Percentiles rank a stretch among this genome's conserved stretches.
phyloP scores from a whole-genome alignment of 2,113 vertebrate genomes.

The Macaca fascicularis region T2T-MFA8v1.1 NC_088386.1:37935001-37935500 shows the following conservation, averaged over 20 bases:
- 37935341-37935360: neutral
- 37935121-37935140: neutral
- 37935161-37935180: neutral
- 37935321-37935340: neutral
- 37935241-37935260: neutral
- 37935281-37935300: neutral
- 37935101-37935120: neutral
- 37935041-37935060: neutral
- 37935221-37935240: neutral
- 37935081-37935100: neutral
- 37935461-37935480: accelerated
- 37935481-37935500: neutral
- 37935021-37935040: neutral
- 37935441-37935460: neutral
- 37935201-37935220: neutral
- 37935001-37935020: too few relatives aligned
- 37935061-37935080: neutral
- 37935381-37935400: neutral
- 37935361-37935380: neutral
- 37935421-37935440: neutral
- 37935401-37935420: neutral
- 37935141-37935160: neutral
- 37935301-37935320: neutral
- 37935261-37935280: neutral
- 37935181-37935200: neutral